Conservation (phyloP, 2,113 vertebrate species). For the Telmatochromis sp. region DNA sequence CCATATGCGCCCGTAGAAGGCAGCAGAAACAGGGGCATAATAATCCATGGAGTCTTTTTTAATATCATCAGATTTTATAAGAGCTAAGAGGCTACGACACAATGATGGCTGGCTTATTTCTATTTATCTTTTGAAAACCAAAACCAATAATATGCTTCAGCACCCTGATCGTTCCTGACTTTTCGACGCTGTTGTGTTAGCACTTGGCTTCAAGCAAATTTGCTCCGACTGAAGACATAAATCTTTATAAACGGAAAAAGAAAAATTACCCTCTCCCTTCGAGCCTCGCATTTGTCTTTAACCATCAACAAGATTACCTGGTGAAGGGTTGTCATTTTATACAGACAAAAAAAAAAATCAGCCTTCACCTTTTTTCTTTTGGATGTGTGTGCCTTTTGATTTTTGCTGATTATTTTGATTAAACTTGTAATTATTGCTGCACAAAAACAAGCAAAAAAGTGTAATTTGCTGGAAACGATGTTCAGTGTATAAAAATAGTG, state of each 20-base stretch:
- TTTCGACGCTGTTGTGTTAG: neutral
- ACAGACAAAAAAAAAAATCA: neutral
- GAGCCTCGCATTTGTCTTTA: neutral
- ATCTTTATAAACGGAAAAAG: neutral
- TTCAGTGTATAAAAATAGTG: neutral
- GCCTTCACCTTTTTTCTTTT: neutral
- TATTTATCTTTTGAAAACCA: neutral
- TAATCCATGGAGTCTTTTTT: neutral
- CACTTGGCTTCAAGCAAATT: neutral
- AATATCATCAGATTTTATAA: neutral
- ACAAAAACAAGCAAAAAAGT: neutral
- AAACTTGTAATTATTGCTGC: neutral
- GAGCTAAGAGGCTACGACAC: neutral
- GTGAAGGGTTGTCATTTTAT: neutral
- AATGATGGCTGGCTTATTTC: neutral
- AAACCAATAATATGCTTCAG: neutral
- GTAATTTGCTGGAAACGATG: rapidly evolving
- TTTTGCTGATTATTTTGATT: neutral
- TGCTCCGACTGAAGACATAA: neutral
- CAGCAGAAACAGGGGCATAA: neutral
- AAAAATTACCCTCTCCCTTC: rapidly evolving
- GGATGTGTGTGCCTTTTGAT: neutral
- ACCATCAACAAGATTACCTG: neutral
- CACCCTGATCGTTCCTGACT: neutral
- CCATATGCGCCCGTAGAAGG: neutral